Base-by-base conservation (phyloP, 2,113 vertebrate species). In the Lepidothrix coronata region DNA sequence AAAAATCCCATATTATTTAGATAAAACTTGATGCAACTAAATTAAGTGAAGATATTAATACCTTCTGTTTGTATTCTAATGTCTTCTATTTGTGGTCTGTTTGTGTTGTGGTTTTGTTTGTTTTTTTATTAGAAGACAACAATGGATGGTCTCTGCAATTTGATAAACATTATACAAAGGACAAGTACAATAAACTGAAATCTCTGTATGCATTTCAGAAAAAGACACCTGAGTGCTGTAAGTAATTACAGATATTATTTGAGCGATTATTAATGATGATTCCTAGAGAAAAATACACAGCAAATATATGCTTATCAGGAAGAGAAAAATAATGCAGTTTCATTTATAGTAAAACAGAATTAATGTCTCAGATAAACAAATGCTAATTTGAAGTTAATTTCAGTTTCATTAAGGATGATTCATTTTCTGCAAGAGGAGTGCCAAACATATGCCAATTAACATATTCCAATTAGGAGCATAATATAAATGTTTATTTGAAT, bases 141-240 rank as follows among this genome's bases (percentile, higher is more conserved):
- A 99, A 98, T 37, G 99, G 99, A 85, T 99, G 99, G 99, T 98
- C 99, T 46, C 97, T 98, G 80, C 98, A 99, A 55, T 98, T 99
- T 51, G 99, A 99, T 96, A 99, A 98, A 85, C 98, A 98, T 81
- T 98, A 99, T 87, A 98, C 91, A 21, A 93, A 97, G 84, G 93
- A 95, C 71, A 96, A 68, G 57, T 98, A 98, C 84, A 90, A 96
- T 72, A 94, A 92, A 91, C 84, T 98, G 83, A 98, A 98, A 87
- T 98, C 97, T 31, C 97, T 87, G 59, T 85, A 97, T 51, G 96
- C 97, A 11, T 84, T 96, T 37, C 96, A 98, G 66, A 90, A 96
- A 88, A 98, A 97, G 94, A 97, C 98, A 70, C 94, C 97, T 3
- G 84, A 98, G 37, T 99, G 99, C 97, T 89, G 99, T 99, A 97